phyloP scores from a whole-genome alignment of 2,888 invertebrate species.

The Sisyra nigra region DNA sequence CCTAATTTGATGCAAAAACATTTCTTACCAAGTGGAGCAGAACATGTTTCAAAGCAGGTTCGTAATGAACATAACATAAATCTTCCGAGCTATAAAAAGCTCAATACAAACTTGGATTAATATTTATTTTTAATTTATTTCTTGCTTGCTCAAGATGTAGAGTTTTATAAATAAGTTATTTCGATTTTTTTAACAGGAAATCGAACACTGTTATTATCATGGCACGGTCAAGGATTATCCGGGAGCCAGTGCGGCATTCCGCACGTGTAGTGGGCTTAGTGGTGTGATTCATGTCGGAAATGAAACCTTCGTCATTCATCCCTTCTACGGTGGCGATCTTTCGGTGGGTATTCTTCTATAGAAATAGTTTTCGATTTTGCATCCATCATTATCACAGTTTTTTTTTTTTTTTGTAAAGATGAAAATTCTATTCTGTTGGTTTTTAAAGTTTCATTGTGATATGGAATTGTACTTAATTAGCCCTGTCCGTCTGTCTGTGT shows the following conservation, averaged over 20 bases:
- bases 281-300: constrained; percentile 96
- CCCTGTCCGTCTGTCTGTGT: too few relatives aligned
- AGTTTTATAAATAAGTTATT: not conserved
- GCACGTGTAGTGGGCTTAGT: constrained; percentile 95
- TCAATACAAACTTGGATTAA: not conserved
- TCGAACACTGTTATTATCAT: constrained; percentile 98
- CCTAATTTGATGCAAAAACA: constrained; percentile 86
- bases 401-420: not conserved
- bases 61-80: constrained; percentile 14
- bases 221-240: constrained; percentile 95
- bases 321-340: constrained; percentile 91
- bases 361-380: constrained; percentile 2
- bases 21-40: constrained; percentile 71
- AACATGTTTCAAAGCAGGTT: constrained; percentile 68
- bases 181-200: constrained; percentile 46
- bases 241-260: constrained; percentile 90
- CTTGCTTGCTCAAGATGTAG: not conserved
- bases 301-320: constrained; percentile 96
- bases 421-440: not conserved
- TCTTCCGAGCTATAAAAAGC: not conserved
- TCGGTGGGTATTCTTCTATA: constrained; percentile 58
- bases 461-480: too few relatives aligned
- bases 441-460: not conserved
- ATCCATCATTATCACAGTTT: constrained; percentile 2
- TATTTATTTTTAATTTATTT: not conserved